phyloP scores from a whole-genome alignment of 64 coral and sea anemone genomes.

The Astreopora myriophthalma region DNA sequence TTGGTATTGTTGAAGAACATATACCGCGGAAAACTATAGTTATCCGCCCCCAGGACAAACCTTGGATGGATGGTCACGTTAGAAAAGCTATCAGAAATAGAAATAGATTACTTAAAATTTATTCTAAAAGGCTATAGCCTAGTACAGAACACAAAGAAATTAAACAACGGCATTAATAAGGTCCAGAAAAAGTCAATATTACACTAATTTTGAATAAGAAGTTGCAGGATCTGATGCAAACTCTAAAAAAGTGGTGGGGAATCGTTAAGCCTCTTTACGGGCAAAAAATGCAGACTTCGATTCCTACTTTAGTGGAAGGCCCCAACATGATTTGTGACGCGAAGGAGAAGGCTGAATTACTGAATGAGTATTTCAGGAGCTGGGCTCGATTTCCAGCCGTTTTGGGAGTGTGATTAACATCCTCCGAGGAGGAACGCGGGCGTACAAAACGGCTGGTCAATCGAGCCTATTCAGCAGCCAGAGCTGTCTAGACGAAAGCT shows the following conservation, averaged over 20 bases:
- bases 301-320: constrained; percentile 30
- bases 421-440: too few relatives aligned
- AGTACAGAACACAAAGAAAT: background rate
- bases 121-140: too few relatives aligned
- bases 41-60: constrained; percentile 42
- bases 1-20: too few relatives aligned
- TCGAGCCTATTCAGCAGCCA: too few relatives aligned
- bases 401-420: too few relatives aligned
- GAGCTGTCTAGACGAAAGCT: background rate
- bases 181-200: background rate
- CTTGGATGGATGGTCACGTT: constrained; percentile 12
- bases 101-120: constrained; percentile 13
- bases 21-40: too few relatives aligned
- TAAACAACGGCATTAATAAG: constrained; percentile 31
- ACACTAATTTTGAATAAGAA: constrained; percentile 15
- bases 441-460: too few relatives aligned
- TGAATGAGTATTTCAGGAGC: constrained; percentile 44
- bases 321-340: constrained; percentile 3
- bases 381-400: too few relatives aligned
- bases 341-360: constrained; percentile 16
- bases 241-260: constrained; percentile 37
- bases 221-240: constrained; percentile 8
- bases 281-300: constrained; percentile 3
- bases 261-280: background rate
- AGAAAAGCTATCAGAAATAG: constrained; percentile 36